Conservation (phyloP, 2,888 invertebrate species). For the Ophion ellenae region DNA sequence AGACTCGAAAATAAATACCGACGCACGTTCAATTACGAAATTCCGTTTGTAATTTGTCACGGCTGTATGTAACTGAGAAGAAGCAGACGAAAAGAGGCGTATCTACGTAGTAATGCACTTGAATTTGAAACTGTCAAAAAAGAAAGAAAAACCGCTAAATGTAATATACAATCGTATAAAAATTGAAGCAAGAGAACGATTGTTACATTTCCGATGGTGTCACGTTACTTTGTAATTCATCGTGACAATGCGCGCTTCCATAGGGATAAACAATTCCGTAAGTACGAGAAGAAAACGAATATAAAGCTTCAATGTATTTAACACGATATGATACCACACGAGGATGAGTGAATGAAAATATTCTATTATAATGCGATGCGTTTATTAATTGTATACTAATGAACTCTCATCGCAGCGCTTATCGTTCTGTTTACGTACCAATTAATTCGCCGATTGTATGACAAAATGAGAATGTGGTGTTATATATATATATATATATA, state of each 20-base stretch:
- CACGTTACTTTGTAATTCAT: conserved; percentile 47
- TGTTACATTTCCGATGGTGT: conserved; percentile 25
- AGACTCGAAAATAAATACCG: conserved; percentile 11
- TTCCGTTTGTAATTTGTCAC: conserved; percentile 41
- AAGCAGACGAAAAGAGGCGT: neutral
- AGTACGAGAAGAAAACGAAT: conserved; percentile 34
- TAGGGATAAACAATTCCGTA: conserved; percentile 54
- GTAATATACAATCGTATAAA: neutral
- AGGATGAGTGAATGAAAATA: conserved; percentile 30
- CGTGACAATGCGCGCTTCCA: conserved; percentile 65
- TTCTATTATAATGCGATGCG: conserved; percentile 17
- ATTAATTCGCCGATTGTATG: conserved; percentile 52
- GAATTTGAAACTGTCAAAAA: neutral
- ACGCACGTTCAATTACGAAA: conserved; percentile 28
- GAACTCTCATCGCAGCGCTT: conserved; percentile 38
- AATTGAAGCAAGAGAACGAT: neutral
- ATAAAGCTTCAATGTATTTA: conserved; percentile 53
- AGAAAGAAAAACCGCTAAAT: conserved; percentile 14
- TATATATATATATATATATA: conserved; percentile 28
- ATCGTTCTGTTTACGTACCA: conserved; percentile 44
- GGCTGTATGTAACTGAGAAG: conserved; percentile 16
- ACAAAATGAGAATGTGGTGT: conserved; percentile 36
- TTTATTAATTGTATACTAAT: conserved; percentile 29
- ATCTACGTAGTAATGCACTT: conserved; percentile 7
- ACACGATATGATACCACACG: conserved; percentile 23